phyloP scores from a whole-genome alignment of 2,797 vertebrate species.

The Eurystomus glaucurus region DNA sequence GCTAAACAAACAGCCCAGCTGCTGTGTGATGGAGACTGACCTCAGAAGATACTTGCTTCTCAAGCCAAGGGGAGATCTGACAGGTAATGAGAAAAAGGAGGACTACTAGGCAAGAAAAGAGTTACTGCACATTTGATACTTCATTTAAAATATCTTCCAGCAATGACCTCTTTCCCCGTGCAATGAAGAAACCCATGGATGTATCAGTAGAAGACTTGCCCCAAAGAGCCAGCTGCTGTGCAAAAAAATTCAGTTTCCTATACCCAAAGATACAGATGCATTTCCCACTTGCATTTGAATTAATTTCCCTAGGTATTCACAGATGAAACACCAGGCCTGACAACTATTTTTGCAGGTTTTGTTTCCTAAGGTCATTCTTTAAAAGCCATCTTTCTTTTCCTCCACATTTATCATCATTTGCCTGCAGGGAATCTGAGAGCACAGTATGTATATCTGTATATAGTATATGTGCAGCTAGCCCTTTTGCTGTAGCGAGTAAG shows the following conservation, averaged over 20 bases:
- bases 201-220: not conserved
- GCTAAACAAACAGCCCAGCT: not conserved
- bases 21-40: not conserved
- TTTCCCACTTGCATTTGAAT: constrained; percentile 17
- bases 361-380: constrained; percentile 57
- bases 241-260: not conserved
- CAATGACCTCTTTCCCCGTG: not conserved
- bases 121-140: not conserved
- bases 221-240: not conserved
- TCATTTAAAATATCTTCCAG: not conserved
- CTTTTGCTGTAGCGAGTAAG: not conserved
- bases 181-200: not conserved
- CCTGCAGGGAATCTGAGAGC: not conserved
- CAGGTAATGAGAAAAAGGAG: not conserved
- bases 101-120: not conserved
- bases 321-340: not conserved
- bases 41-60: not conserved
- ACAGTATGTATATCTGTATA: not conserved
- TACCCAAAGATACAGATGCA: not conserved
- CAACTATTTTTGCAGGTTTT: constrained; percentile 42
- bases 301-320: constrained; percentile 28
- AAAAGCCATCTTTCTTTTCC: constrained; percentile 39
- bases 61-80: not conserved
- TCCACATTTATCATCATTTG: not conserved
- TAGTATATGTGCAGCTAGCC: not conserved